Evolutionary conservation across 2,113 vertebrate genomes (phyloP).

Genomic region (Phoxinus phoxinus): DNA sequence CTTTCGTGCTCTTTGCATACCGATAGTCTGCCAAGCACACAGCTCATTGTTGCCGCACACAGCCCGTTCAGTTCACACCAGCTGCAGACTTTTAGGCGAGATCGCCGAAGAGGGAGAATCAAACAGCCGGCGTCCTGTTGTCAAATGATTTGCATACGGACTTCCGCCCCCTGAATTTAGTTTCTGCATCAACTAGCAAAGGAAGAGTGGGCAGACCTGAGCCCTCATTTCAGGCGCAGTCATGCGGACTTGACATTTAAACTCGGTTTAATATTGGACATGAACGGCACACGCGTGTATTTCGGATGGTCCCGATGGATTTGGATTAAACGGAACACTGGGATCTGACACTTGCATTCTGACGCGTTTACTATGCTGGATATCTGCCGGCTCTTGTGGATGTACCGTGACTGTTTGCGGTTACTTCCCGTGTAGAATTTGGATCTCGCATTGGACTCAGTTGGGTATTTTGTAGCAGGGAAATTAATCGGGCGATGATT

Average conservation of each 20-base stretch:
- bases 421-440: conserved; percentile 62
- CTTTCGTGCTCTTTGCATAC: conserved; percentile 37
- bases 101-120: neutral
- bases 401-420: conserved; percentile 64
- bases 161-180: conserved; percentile 72
- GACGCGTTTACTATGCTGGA: conserved; percentile 72
- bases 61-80: neutral
- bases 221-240: conserved; percentile 53
- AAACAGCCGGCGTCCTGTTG: conserved; percentile 48
- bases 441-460: conserved; percentile 46
- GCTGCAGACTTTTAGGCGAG: neutral
- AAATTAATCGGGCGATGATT: conserved; percentile 37
- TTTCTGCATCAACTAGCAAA: conserved; percentile 67
- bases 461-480: conserved; percentile 50
- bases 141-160: conserved; percentile 72
- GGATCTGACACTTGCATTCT: conserved; percentile 69
- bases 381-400: conserved; percentile 73
- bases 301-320: conserved; percentile 33
- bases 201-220: conserved; percentile 60
- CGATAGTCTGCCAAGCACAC: conserved; percentile 20
- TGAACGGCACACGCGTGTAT: conserved; percentile 12
- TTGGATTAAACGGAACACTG: conserved; percentile 29
- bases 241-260: conserved; percentile 52
- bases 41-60: neutral
- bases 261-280: conserved; percentile 6